These are phyloP conservation scores for Ischnus inquisitorius DNA, from an alignment of 2,888 invertebrate species.

Conservation along the genomic window DNA sequence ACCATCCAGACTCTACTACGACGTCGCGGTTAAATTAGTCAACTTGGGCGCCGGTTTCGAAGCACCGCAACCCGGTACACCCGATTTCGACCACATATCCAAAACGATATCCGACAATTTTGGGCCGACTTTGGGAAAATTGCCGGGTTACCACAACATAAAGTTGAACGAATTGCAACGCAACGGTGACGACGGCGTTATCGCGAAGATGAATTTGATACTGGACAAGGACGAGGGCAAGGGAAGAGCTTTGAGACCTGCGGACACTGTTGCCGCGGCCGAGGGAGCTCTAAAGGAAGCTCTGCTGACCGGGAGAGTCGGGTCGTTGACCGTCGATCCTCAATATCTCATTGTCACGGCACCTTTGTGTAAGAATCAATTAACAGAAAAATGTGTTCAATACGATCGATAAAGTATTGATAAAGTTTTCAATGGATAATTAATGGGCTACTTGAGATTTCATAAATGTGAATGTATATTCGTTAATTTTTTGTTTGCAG, in stretches of 20 bases:
- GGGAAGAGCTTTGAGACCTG: constrained; percentile 81
- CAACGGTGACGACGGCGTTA: constrained; percentile 88
- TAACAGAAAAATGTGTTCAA: not conserved
- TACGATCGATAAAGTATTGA: no score
- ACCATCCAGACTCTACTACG: constrained; percentile 90
- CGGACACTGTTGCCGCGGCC: constrained; percentile 81
- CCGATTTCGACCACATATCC: constrained; percentile 91
- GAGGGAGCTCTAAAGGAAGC: constrained; percentile 90
- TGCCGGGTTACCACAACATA: constrained; percentile 91
- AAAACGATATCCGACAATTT: constrained; percentile 89
- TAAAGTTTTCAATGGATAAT: not conserved
- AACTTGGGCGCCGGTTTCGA: constrained; percentile 92
- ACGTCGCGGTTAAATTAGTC: constrained; percentile 90
- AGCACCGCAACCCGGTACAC: constrained; percentile 90
- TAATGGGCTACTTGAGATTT: not conserved
- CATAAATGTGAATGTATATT: not conserved
- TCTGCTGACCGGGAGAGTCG: constrained; percentile 91
- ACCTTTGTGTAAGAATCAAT: constrained; percentile 88
- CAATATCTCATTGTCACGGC: constrained; percentile 92
- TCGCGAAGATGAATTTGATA: constrained; percentile 92
- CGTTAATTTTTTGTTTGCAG: constrained; percentile 81
- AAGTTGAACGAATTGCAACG: constrained; percentile 90
- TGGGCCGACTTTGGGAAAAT: constrained; percentile 87
- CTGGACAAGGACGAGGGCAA: constrained; percentile 88
- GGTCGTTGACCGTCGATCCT: constrained; percentile 93